These are phyloP conservation scores for Rhyzopertha dominica DNA, from an alignment of 1,140 invertebrate genomes.

Conservation along the genomic window DNA sequence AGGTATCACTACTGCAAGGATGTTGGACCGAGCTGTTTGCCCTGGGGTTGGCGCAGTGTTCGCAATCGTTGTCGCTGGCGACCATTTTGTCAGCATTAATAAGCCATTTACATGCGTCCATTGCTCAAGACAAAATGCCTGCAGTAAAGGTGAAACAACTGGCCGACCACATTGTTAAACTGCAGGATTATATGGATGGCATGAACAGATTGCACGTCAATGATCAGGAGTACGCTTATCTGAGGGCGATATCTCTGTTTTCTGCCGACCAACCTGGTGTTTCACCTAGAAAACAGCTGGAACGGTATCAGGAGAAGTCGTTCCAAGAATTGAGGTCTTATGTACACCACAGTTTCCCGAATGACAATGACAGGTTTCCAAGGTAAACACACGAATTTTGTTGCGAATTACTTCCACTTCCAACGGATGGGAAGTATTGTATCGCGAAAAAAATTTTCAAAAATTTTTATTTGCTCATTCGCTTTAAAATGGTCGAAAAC, in stretches of 20 bases:
- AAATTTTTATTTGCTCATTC: too few species aligned
- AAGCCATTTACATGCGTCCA: constrained; percentile 60
- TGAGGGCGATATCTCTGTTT: constrained; percentile 84
- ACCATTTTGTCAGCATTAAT: constrained; percentile 80
- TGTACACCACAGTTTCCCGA: constrained; percentile 48
- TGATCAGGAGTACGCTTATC: constrained; percentile 81
- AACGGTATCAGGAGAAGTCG: constrained; percentile 68
- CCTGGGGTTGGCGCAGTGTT: constrained; percentile 85
- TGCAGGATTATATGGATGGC: constrained; percentile 77
- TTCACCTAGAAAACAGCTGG: constrained; percentile 44
- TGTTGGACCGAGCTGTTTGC: constrained; percentile 93
- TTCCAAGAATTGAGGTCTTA: constrained; percentile 64
- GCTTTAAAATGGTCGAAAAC: too few species aligned
- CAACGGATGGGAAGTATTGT: too few species aligned
- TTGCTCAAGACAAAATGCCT: constrained; percentile 67
- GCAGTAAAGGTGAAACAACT: constrained; percentile 69
- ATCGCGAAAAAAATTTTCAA: too few species aligned
- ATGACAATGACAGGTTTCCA: constrained; percentile 57
- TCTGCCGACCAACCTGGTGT: constrained; percentile 52
- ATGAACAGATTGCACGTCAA: constrained; percentile 72
- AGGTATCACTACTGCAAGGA: constrained; percentile 75
- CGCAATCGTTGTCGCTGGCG: constrained; percentile 70
- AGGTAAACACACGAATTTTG: constrained; percentile 40
- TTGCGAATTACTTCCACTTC: too few species aligned
- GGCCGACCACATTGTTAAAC: constrained; percentile 74